These are phyloP conservation scores for Zeus faber DNA, from an alignment of 2,113 vertebrate species.

Conservation along the genomic window DNA sequence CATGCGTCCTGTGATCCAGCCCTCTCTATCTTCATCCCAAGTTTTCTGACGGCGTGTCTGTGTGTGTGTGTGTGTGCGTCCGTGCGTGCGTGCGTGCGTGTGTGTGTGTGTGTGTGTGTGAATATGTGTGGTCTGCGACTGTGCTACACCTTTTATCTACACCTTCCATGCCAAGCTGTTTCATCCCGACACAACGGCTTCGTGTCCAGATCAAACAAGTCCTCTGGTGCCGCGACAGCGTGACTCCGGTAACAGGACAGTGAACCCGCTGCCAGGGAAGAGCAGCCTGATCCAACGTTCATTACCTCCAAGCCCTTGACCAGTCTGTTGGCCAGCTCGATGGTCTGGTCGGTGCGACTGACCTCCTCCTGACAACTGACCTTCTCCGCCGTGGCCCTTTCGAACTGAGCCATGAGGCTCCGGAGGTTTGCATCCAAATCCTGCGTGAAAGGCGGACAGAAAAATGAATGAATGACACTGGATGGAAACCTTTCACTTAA, in stretches of 20 bases:
- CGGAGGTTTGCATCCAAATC: conserved; percentile 77
- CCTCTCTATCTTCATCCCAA: no score
- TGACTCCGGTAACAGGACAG: not conserved
- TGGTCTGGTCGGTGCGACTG: conserved; percentile 71
- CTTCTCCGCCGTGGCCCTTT: conserved; percentile 78
- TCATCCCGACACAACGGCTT: no score
- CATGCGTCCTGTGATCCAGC: conserved; percentile 64
- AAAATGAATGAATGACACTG: conserved; percentile 6
- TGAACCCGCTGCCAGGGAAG: conserved; percentile 14
- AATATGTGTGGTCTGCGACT: no score
- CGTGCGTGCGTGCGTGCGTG: no score
- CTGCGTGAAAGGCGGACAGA: conserved; percentile 52
- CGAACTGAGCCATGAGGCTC: conserved; percentile 74
- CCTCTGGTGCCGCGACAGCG: no score
- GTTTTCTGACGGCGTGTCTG: not conserved
- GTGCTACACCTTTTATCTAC: no score
- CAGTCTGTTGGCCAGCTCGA: conserved; percentile 76
- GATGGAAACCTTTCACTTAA: no score
- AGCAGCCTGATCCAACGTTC: not conserved
- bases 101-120: no score
- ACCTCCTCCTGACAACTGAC: conserved; percentile 78
- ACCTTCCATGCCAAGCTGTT: no score
- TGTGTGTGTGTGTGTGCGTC: no score
- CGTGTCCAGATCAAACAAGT: no score
- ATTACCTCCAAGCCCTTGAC: conserved; percentile 77